These are phyloP conservation scores for Holocentrus rufus DNA, from an alignment of 2,797 vertebrate genomes.

Conservation along the genomic window DNA sequence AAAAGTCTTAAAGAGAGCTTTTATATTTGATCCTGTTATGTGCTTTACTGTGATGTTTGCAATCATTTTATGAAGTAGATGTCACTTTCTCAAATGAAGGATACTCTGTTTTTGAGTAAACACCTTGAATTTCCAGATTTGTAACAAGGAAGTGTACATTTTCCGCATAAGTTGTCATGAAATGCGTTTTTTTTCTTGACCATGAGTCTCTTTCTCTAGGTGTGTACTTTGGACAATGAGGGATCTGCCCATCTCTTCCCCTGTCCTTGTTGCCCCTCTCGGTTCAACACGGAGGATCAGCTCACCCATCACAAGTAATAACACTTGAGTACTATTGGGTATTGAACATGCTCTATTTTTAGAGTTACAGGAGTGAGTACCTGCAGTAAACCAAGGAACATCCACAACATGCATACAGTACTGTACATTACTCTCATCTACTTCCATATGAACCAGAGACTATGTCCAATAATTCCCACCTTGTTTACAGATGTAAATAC, in stretches of 20 bases:
- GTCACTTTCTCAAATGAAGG: too few species aligned
- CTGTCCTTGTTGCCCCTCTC: slow-evolving; percentile 88
- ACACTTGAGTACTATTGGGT: background rate
- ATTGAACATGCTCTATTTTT: background rate
- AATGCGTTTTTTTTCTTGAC: slow-evolving; percentile 14
- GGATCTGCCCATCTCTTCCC: slow-evolving; percentile 73
- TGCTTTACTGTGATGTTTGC: background rate
- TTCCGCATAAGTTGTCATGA: background rate
- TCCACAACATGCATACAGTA: background rate
- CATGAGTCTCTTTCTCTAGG: slow-evolving; percentile 49
- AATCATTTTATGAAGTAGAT: background rate
- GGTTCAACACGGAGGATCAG: slow-evolving; percentile 87
- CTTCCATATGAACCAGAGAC: background rate
- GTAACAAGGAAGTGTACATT: background rate
- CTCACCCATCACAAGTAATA: slow-evolving; percentile 84
- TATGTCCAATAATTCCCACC: slow-evolving; percentile 40
- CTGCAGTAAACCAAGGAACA: background rate
- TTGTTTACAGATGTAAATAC: slow-evolving; percentile 48
- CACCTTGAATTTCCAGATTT: background rate
- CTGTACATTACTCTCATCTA: background rate
- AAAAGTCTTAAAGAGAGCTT: too few species aligned
- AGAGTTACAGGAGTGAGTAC: background rate
- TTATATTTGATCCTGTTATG: background rate
- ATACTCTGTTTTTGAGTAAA: too few species aligned
- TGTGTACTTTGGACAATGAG: slow-evolving; percentile 65